Evolutionary conservation across 1,140 invertebrate species (phyloP), one percentile per base, ranked within the genome.

Genomic region (Drosophila sucinea): DNA sequence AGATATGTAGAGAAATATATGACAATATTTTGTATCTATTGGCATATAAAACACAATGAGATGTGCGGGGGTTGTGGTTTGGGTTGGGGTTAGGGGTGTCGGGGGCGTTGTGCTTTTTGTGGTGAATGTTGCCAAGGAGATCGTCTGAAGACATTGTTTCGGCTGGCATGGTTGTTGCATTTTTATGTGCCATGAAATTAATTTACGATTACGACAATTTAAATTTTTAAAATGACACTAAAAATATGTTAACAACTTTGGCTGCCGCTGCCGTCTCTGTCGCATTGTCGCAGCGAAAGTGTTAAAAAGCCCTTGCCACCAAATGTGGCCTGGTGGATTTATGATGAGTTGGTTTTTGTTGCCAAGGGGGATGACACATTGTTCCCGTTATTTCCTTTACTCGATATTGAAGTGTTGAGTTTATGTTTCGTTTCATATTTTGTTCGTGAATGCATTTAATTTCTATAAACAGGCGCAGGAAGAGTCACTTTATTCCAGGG

Each of bases 131-230:
- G 44, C 44, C 44, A 51, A 27, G 44, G 8, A 27, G 10, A 27
- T n/a, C 25, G 23, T 51, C 7, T 7, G 29, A 64, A 77, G 23
- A 67, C 65, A 82, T 79, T 80, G 81, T 76, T 67, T 64, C 32
- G 55, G 41, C 17, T 17, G 17, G 35, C 61, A 56, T 55, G 74
- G 54, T 65, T 70, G 40, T 62, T 72, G 73, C 54, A 60, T 73
- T 90, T 91, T 91, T 91, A 91, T 91, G 90, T 73, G 75, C 90
- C 85, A 91, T 91, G 85, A 91, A 91, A 91, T 91, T 91, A 91
- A 91, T 91, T 91, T 91, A 91, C 85, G 90, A 90, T 89, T 89
- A 90, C 85, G 90, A 91, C 78, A 91, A 91, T 85, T 91, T 91
- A 89, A 87, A 90, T 90, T 90, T 90, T 90, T 90, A 90, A 90